These are phyloP conservation scores for Typhlomys cinereus DNA, from an alignment of 2,113 vertebrate genomes.

Conservation along the genomic window DNA sequence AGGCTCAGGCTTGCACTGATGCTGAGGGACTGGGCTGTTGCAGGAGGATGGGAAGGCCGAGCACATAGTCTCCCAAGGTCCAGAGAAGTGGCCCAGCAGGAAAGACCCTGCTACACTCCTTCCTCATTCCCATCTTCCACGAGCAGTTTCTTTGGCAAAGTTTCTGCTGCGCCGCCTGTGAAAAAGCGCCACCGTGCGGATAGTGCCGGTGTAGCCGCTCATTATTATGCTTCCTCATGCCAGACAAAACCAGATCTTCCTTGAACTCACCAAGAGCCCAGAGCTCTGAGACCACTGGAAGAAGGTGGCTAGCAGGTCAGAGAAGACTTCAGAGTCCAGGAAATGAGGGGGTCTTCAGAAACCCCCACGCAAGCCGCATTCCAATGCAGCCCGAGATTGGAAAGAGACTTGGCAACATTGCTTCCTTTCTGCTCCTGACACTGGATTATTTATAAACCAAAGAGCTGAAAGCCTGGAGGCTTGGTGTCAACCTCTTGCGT, in stretches of 20 bases:
- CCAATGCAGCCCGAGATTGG: not conserved
- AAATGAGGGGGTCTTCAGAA: not conserved
- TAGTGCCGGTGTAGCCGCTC: not conserved
- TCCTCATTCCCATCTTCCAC: not conserved
- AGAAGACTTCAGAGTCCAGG: not conserved
- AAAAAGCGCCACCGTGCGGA: conserved; percentile 58
- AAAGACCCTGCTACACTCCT: too few relatives aligned
- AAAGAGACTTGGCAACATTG: not conserved
- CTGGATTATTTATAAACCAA: not conserved
- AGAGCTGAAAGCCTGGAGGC: not conserved
- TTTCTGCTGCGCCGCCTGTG: not conserved
- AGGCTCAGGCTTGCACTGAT: not conserved
- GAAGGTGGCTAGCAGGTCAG: not conserved
- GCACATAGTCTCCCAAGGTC: not conserved
- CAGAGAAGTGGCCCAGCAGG: not conserved
- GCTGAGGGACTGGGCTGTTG: not conserved
- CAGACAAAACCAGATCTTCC: not conserved
- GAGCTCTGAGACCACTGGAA: not conserved
- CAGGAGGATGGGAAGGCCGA: not conserved
- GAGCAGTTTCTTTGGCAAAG: not conserved
- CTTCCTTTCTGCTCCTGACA: not conserved
- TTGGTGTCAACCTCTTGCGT: not conserved
- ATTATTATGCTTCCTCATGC: not conserved
- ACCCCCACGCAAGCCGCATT: not conserved
- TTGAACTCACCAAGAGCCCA: not conserved